phyloP scores from a whole-genome alignment of 1,140 invertebrate genomes.

The Campodea augens region DNA sequence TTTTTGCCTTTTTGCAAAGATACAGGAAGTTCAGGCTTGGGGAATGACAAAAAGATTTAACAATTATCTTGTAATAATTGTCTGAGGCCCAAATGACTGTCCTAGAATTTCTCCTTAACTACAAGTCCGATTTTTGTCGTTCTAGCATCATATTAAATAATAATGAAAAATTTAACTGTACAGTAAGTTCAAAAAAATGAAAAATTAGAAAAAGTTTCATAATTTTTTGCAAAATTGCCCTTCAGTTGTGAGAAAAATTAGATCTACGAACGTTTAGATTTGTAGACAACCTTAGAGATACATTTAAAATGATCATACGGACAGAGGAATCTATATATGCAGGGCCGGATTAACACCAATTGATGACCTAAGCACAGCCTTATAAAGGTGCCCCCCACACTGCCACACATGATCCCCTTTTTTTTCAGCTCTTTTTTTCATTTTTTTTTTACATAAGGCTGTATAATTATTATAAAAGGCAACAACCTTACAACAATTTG shows the following conservation, averaged over 20 bases:
- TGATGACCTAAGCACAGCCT: too few relatives aligned
- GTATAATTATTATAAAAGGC: too few relatives aligned
- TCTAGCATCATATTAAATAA: slow-evolving; percentile 2
- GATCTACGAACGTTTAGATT: not conserved
- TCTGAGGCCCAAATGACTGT: not conserved
- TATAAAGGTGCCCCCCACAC: too few relatives aligned
- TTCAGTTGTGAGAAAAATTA: slow-evolving; percentile 2
- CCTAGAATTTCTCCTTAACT: not conserved
- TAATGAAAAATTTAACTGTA: slow-evolving; percentile 4
- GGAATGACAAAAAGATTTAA: slow-evolving; percentile 5
- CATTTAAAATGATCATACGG: slow-evolving; percentile 5
- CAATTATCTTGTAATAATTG: not conserved
- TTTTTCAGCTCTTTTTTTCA: too few relatives aligned
- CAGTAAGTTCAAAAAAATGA: slow-evolving; percentile 7
- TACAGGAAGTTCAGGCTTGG: not conserved
- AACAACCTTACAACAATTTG: too few relatives aligned
- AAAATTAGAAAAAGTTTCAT: not conserved
- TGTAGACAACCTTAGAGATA: not conserved
- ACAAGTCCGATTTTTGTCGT: not conserved
- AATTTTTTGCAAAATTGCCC: not conserved
- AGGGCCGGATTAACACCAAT: too few relatives aligned
- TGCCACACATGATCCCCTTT: too few relatives aligned
- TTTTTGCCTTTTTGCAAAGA: not conserved
- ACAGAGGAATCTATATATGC: slow-evolving; percentile 9
- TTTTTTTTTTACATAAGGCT: too few relatives aligned